Evolutionary conservation across 2,888 invertebrate genomes (phyloP).

Genomic region (Agriopis aurantiaria): DNA sequence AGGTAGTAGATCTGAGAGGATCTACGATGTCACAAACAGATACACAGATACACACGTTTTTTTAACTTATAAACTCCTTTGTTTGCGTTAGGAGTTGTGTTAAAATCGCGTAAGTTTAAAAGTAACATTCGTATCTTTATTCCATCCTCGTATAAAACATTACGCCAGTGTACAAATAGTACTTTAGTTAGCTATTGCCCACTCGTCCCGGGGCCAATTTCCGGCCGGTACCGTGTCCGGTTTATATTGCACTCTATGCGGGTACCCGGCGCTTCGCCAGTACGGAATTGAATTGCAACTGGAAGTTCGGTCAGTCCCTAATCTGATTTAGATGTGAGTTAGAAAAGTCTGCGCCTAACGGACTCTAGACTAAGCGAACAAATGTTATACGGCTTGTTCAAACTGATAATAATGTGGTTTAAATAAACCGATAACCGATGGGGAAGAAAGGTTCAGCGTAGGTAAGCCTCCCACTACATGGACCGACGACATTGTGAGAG

Average conservation of each 20-base stretch:
- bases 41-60: too few species aligned
- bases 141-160: background rate
- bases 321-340: conserved; percentile 19
- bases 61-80: too few species aligned
- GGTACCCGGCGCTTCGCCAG: conserved; percentile 1
- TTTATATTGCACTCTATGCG: conserved; percentile 13
- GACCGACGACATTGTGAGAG: too few species aligned
- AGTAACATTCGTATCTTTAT: too few species aligned
- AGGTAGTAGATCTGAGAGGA: too few species aligned
- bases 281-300: conserved; percentile 24
- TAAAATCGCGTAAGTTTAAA: too few species aligned
- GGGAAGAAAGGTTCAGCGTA: too few species aligned
- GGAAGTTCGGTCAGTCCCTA: conserved; percentile 18
- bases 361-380: background rate
- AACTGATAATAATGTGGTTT: background rate
- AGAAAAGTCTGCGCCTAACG: conserved; percentile 1
- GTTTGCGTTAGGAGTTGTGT: too few species aligned
- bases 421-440: too few species aligned
- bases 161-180: background rate
- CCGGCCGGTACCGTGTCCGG: conserved; percentile 17
- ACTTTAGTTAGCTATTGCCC: background rate
- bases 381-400: background rate
- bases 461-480: too few species aligned
- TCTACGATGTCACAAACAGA: too few species aligned
- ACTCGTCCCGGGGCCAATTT: conserved; percentile 14